Evolutionary conservation across 2,888 invertebrate genomes (phyloP), one percentile per base, ranked within the genome.

Genomic region (Polydrusus tereticollis): DNA sequence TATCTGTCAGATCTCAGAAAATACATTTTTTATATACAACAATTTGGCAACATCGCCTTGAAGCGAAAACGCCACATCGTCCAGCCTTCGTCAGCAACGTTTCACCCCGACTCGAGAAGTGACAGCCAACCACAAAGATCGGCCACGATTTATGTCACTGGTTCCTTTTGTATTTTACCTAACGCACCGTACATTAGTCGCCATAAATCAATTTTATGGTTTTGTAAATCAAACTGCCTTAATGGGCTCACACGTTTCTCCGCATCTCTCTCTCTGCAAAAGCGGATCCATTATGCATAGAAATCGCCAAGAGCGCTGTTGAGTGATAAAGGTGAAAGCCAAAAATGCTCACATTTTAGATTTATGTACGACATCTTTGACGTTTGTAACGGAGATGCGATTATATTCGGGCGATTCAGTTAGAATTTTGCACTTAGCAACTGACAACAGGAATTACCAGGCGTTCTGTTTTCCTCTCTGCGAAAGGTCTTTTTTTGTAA

Each of bases 201-300:
- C 83, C 82, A 85, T 85, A 86, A 85, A 86, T 86, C 85, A 85
- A 85, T 85, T 86, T 86, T 85, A 85, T 85, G 85, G 84, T 85
- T 85, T 85, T 83, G 84, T 85, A 85, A 85, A 86, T 86, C 86
- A 86, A 86, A 85, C 82, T 81, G 83, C 78, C 81, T 81, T 83
- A 83, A 84, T 83, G 83, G 82, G 78, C 80, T 82, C 80, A 78
- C 83, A 80, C 79, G 76, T 77, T 73, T 68, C 75, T 80, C 76
- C 77, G 75, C 76, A 76, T 77, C 76, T 74, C 33, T 29, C 16
- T 29, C 66, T 55, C 55, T 47, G 69, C 69, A 60, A 72, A 72
- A 65, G 55, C 60, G 73, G 70, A 75, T 75, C 76, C 75, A 76
- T 77, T 78, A 77, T 78, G 77, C 77, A 78, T 77, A 72, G 72